Percentiles rank a stretch among this genome's conserved stretches.
Evolutionary conservation across 1,140 invertebrate genomes (phyloP).

Genomic region (Eumeta japonica): DNA sequence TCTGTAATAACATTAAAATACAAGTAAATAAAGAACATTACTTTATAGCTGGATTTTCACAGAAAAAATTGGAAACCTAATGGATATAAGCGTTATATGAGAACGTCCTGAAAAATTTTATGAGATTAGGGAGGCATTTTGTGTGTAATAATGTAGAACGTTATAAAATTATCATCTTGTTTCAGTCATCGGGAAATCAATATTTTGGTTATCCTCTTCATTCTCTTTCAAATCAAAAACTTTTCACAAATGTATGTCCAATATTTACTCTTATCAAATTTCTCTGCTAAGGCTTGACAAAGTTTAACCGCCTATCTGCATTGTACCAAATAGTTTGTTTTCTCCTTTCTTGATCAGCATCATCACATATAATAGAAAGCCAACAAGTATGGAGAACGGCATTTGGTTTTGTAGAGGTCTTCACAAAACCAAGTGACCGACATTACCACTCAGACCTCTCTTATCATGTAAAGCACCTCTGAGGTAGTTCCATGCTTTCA

Average conservation of each 20-base stretch:
- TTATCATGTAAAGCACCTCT: conserved; percentile 78
- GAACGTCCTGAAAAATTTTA: no score
- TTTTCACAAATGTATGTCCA: conserved; percentile 72
- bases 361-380: conserved; percentile 75
- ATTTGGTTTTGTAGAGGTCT: conserved; percentile 69
- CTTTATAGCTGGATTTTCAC: no score
- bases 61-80: no score
- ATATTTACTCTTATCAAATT: conserved; percentile 85
- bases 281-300: conserved; percentile 70
- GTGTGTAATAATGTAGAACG: no score
- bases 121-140: no score
- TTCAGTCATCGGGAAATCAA: no score
- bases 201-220: conserved; percentile 10
- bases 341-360: conserved; percentile 49
- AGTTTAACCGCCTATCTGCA: conserved; percentile 59
- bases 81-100: no score
- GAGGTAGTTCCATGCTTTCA: conserved; percentile 98
- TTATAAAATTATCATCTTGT: no score
- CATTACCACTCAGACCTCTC: conserved; percentile 66
- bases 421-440: conserved; percentile 71
- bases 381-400: conserved; percentile 75
- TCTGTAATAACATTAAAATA: no score
- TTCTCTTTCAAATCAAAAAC: conserved; percentile 22
- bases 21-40: no score
- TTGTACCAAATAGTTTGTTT: conserved; percentile 43